These are phyloP conservation scores for Apis florea DNA, from an alignment of 1,140 invertebrate genomes.

Conservation along the genomic window DNA sequence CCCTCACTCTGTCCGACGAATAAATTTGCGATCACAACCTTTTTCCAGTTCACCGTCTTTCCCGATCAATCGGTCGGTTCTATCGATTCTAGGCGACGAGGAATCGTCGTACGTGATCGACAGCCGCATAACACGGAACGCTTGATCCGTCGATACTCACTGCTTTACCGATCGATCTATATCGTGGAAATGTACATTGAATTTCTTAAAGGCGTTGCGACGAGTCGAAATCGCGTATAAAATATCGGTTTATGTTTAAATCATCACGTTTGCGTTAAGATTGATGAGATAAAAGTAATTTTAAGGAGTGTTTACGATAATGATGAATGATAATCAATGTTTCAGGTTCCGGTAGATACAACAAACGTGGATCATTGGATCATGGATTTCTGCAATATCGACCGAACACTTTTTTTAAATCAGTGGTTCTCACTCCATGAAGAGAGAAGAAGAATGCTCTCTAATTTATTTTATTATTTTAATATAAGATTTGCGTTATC, in stretches of 20 bases:
- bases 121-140: neutral
- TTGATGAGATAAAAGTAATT: neutral
- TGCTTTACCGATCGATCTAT: slow-evolving; percentile 12
- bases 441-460: too few species aligned
- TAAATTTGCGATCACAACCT: slow-evolving; percentile 62
- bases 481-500: too few species aligned
- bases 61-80: slow-evolving; percentile 20
- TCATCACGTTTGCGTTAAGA: neutral
- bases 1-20: slow-evolving; percentile 59
- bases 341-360: neutral
- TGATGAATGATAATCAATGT: neutral
- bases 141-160: neutral
- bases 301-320: neutral
- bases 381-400: neutral
- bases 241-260: neutral
- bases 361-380: neutral
- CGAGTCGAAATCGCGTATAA: neutral
- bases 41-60: slow-evolving; percentile 23
- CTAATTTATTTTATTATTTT: too few species aligned
- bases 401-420: neutral
- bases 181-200: neutral
- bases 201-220: neutral
- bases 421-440: too few species aligned
- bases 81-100: neutral
- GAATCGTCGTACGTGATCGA: slow-evolving; percentile 10